Conservation (phyloP, 2,113 vertebrate species). For the Oreamnos americanus region DNA sequence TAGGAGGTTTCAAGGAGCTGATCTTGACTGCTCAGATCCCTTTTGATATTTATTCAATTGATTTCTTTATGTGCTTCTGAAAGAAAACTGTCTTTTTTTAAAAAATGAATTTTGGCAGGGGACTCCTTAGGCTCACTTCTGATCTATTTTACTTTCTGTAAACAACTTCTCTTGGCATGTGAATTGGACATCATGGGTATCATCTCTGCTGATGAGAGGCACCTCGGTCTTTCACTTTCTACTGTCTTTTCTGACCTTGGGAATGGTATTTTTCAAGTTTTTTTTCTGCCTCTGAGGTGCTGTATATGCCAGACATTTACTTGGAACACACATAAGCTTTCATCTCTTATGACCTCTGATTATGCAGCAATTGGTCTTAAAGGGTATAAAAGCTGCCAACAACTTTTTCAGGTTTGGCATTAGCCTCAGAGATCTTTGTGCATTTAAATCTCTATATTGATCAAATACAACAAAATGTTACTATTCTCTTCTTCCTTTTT, state of each 20-base stretch:
- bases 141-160: neutral
- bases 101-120: neutral
- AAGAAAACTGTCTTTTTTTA: neutral
- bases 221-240: conserved; percentile 32
- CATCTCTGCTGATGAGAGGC: neutral
- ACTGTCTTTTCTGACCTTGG: conserved; percentile 30
- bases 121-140: neutral
- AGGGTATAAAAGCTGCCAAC: conserved; percentile 32
- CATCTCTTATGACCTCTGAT: neutral
- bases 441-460: neutral
- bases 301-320: neutral
- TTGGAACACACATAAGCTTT: conserved; percentile 18
- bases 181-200: neutral
- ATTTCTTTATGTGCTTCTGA: neutral
- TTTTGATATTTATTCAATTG: conserved; percentile 32
- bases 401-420: conserved; percentile 29
- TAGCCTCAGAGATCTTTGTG: neutral
- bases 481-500: neutral
- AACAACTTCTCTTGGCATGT: neutral
- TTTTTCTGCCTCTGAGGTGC: neutral
- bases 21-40: neutral
- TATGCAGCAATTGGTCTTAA: conserved; percentile 3
- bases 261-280: neutral
- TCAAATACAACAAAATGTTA: conserved; percentile 10
- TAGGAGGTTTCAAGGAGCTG: neutral